Base-by-base conservation (phyloP, 30 jellyfish, hydroid and myxozoan species). In the Chrysaora quinquecirrha region DNA sequence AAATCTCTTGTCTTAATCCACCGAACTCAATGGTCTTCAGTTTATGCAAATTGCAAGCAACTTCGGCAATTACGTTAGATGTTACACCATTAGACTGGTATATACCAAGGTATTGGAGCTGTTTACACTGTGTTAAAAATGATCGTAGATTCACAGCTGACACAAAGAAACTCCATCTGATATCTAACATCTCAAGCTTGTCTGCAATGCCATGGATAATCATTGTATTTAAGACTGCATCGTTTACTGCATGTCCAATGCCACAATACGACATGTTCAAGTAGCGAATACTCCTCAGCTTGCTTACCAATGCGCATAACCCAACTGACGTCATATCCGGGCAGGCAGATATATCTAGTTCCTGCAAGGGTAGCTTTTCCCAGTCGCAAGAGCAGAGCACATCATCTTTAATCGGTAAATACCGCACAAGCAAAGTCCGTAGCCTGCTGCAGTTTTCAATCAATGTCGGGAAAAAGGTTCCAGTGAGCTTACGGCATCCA, bases 331-430 rank as follows among this genome's bases (percentile, higher is more conserved):
- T 87, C 74, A 94, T 33, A 6, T 83, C 85, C 20, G 97, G 99
- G 68, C 99, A 94, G n/a, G 99, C 99, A 2, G 99, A 94, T 7
- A 94, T 89, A 28, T 94, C 99, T 7, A 94, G 91, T 69, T 94
- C 99, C 73, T 88, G 86, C 31, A 94, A 76, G 24, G 94, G 91
- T 12, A 92, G 66, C 34, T 48, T 66, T 22, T 54, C 86, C 99
- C 99, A 94, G 16, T 78, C 83, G 52, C 87, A 80, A 3, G 83
- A 89, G 24, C 86, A 34, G 22, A 94, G 75, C 6, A 84, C 86
- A 61, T 78, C 64, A 64, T 94, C 99, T 3, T 73, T 67, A 22
- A 94, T 76, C 30, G 95, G 96, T 21, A 88, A 43, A 35, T 94
- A 94, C 24, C 99, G 90, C 27, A 94, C 43, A 29, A 94, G 86